Percentiles rank a stretch among this genome's conserved stretches.
These are phyloP conservation scores for Meles meles DNA, from an alignment of 2,113 vertebrate species.

Conservation along the genomic window DNA sequence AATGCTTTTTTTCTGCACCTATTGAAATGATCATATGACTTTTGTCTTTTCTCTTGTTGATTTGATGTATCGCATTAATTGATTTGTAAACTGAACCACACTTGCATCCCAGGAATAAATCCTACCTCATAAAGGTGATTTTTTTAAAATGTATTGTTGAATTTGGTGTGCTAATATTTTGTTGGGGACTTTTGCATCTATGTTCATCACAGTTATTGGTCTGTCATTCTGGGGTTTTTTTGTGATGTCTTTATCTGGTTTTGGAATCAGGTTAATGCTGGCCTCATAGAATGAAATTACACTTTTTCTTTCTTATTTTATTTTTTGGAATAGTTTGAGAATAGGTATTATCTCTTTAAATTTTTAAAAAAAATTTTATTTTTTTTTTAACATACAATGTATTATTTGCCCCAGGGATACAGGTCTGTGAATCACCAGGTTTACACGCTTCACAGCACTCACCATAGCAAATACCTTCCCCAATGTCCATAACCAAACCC, in stretches of 20 bases:
- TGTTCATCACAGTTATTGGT: neutral
- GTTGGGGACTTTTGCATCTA: neutral
- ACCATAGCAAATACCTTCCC: too few species aligned
- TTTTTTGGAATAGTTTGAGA: neutral
- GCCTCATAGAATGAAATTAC: neutral
- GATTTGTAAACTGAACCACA: neutral
- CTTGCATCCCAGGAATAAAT: neutral
- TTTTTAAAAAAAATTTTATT: too few species aligned
- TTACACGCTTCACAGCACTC: too few species aligned
- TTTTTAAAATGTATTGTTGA: neutral
- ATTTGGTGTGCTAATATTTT: neutral
- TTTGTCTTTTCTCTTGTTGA: neutral
- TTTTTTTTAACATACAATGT: too few species aligned
- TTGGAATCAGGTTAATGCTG: neutral
- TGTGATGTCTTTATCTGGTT: neutral
- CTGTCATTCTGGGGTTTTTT: neutral
- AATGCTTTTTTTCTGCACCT: neutral
- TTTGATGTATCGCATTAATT: neutral
- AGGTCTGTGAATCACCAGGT: too few species aligned
- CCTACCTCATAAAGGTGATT: neutral
- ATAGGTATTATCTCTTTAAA: neutral
- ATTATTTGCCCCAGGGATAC: too few species aligned
- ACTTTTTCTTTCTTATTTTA: neutral
- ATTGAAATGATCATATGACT: neutral
- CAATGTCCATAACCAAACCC: too few species aligned